Base-by-base conservation (phyloP, 2,888 invertebrate genomes). In the Hirudinaria manillensis region DNA sequence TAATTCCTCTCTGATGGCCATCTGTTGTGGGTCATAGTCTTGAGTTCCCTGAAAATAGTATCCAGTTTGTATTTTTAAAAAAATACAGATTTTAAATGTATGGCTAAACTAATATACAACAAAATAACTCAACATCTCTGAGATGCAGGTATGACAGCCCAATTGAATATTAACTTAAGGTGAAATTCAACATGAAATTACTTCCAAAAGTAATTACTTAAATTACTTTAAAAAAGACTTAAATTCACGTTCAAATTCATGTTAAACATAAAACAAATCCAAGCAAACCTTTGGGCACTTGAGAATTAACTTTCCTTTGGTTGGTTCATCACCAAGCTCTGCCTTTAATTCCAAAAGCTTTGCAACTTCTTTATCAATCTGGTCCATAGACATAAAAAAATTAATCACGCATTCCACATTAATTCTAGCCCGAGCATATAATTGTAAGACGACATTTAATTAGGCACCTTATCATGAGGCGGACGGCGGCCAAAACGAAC, bases 11-110 rank as follows among this genome's bases (percentile, higher is more conserved):
- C 98, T 89, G 77, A 99, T 88, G 0, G 93, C 91, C 96, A 97
- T 99, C 86, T 97, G 95, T 81, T 92, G 90, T 0, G 98, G 94
- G 77, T 89, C 91, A 87, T 93, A 98, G 85, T 99, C 99, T 76
- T 96, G 88, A 0, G 98, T 98, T 4, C 97, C 89, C 87, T 88
- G 71, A 13, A 71, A 24, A 38, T n/a, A 13, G 21, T 13, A 72
- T 68, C 27, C n/a, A 7, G 10, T 65, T 65, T 65, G 65, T 29
- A 29, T 68, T 24, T 13, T 32, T 68, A 7, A 68, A 29, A 32
- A 68, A 29, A 68, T 29, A 68, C n/a, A n/a, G 65, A 16, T 53
- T 53, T n/a, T n/a, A n/a, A n/a, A n/a, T n/a, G n/a, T n/a, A n/a
- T n/a, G n/a, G n/a, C n/a, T n/a, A n/a, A n/a, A n/a, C n/a, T n/a